Evolutionary conservation across 1,140 invertebrate genomes (phyloP), one percentile per base, ranked within the genome.

Genomic region (Nephotettix cincticeps): DNA sequence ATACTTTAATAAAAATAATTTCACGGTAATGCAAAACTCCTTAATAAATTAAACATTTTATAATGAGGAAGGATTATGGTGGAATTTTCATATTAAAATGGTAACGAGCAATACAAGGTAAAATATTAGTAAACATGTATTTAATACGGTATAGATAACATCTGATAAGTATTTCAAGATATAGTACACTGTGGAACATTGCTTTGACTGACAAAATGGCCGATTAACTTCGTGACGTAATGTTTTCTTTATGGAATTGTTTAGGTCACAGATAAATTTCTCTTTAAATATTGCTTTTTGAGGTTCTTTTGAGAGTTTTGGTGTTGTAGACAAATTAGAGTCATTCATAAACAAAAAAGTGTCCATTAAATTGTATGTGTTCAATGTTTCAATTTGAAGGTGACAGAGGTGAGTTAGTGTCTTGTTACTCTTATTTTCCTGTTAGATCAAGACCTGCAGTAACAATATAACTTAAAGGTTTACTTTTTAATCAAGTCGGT

Each of bases 171-270:
- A n/a, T n/a, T n/a, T n/a, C n/a, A n/a, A 4, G 32, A 36, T 36
- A 36, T 36, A 36, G 32, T 14, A 14, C 4, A 14, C 32, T 36
- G 32, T 36, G 32, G 32, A 36, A 36, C 32, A 6, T 36, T 36
- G 32, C 32, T 36, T 36, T 36, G 32, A 36, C 47, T 17, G 47
- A 51, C 47, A 51, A 51, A n/a, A 51, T 51, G 47, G 47, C 47
- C 4, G 47, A 51, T 51, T 51, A n/a, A 51, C 47, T 51, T 51
- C 47, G 47, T 51, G 47, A 51, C 47, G 47, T 51, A 51, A 51
- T 51, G 47, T 51, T 51, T 51, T 51, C 47, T 51, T 51, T 17
- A 51, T 51, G 47, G 47, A 6, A 51, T n/a, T 51, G 47, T 51
- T 51, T 51, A 51, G 47, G 47, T 51, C 47, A 51, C 47, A 9